Base-by-base conservation (phyloP, 2,888 invertebrate genomes). In the Catocala nupta region DNA sequence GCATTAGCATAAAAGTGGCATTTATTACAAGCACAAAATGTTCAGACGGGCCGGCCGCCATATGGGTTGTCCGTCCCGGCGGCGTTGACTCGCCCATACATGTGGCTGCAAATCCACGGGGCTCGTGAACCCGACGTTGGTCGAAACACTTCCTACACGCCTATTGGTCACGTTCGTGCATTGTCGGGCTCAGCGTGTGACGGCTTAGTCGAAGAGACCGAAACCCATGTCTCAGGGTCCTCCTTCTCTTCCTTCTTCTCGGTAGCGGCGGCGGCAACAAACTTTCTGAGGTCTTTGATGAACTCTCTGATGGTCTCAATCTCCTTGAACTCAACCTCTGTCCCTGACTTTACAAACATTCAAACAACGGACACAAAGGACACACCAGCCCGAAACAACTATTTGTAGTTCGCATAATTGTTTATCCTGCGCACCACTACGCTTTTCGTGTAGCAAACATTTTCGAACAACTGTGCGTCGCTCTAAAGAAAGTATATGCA, bases 201-300 rank as follows among this genome's bases (percentile, higher is more conserved):
- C 55, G 67, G 73, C 72, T 95, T 97, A 98, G 91, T 98, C 98
- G 87, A 98, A 98, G 33, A 98, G 96, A 91, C 99, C 99, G 93
- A 99, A 98, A 91, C 99, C 99, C 99, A 99, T 99, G 91, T 99
- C 86, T 97, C 97, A 6, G 96, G 95, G 63, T 97, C 97, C 82
- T 97, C 97, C 83, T 97, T 96, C 91, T 97, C 96, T 81, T 97
- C 97, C 87, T 97, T 97, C 85, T 97, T 96, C 81, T 96, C 95
- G 63, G 95, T 94, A 2, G 94, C 95, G 33, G 95, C 96, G 0
- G 81, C 90, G 0, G 86, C 87, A 55, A 96, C 98, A 88, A 99
- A 99, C 95, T 99, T 99, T 90, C 97, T 97, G 58, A 99, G 99
- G 95, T 99, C 99, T n/a, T n/a, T n/a, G n/a, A n/a, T n/a, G n/a